Evolutionary conservation across 2,888 invertebrate species (phyloP).

Genomic region (Gryllus longicercus): DNA sequence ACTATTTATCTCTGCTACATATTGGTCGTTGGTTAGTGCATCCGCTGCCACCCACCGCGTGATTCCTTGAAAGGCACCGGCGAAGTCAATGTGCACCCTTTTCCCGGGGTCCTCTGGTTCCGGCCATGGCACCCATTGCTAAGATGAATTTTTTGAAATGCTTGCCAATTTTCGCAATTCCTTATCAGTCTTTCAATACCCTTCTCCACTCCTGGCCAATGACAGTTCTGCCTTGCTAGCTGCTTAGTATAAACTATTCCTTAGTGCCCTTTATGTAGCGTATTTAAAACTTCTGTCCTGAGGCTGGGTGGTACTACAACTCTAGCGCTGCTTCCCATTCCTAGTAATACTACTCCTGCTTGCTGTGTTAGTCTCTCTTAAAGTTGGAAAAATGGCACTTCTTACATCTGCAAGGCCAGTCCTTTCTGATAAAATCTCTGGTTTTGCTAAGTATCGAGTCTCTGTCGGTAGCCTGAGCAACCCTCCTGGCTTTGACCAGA

Average conservation of each 20-base stretch:
- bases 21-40: background rate
- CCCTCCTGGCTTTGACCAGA: background rate
- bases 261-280: conserved; percentile 3
- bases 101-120: background rate
- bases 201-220: background rate
- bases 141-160: background rate
- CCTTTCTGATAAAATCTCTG: background rate
- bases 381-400: background rate
- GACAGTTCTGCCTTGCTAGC: background rate
- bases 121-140: background rate
- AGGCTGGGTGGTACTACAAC: background rate
- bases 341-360: background rate
- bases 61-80: background rate
- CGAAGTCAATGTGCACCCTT: background rate
- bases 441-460: background rate
- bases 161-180: background rate
- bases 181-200: background rate
- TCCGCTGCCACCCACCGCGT: background rate
- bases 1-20: background rate
- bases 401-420: background rate
- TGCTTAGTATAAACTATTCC: conserved; percentile 12
- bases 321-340: background rate
- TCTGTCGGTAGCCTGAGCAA: background rate
- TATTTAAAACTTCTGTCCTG: background rate
- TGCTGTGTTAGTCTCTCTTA: background rate